Base-by-base conservation (phyloP, 1,140 invertebrate genomes). In the Hycleus cichorii region DNA sequence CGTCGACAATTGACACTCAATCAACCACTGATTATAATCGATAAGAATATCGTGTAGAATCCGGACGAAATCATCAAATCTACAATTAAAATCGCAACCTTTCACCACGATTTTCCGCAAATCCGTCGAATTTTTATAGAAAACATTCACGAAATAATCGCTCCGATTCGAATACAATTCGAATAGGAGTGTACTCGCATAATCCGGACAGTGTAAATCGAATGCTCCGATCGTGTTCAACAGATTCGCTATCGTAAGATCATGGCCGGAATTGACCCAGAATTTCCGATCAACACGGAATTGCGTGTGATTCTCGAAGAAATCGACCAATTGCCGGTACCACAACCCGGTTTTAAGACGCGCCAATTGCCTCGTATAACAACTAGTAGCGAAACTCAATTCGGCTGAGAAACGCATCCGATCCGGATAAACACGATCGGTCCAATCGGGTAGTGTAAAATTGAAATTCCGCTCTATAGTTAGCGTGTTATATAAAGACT, bases 231-330 rank as follows among this genome's bases (percentile, higher is more conserved):
- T 72, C 0, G 85, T 78, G 69, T 85, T 85, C 3, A 95, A 76
- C 27, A 94, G 64, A 64, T 85, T 88, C 0, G 87, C 85, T 6
- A 95, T 70, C 0, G 89, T 94, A 3, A 85, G 84, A 72, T 95
- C 93, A 72, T 95, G 92, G 26, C 79, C 87, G 67, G 88, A 91
- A 65, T 88, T 91, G 24, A 91, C 77, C 67, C 81, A 83, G 46
- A 91, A 59, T 63, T 86, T 89, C 38, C 82, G 11, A 4, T 58
- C 62, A 8, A 6, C 6, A 18, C 18, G 18, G 18, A 18, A 18
- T 18, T 18, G 18, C 8, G 63, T 60, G 7, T 59, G 47, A 49
- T 69, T 67, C 3, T 24, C 54, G 50, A 71, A 69, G 58, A 67
- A 60, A n/a, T 59, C 42, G 0, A 67, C 40, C 2, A 74, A 58